phyloP scores from a whole-genome alignment of 2,888 invertebrate species.

The Nemotelus pantherinus region DNA sequence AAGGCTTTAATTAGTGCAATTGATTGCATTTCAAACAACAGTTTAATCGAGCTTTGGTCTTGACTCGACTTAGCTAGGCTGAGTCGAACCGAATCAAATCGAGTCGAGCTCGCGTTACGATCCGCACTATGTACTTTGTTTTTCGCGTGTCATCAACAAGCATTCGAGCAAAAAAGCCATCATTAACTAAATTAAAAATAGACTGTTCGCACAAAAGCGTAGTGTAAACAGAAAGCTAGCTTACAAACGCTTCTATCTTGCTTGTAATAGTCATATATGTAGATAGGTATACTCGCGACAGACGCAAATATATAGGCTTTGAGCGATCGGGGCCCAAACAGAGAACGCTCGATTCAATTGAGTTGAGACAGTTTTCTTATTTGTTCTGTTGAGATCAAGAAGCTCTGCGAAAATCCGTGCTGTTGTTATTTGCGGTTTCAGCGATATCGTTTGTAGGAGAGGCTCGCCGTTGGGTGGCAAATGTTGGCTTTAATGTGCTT shows the following conservation, averaged over 20 bases:
- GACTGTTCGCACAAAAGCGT: neutral
- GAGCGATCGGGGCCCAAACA: conserved; percentile 33
- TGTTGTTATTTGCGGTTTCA: neutral
- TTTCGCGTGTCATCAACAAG: conserved; percentile 23
- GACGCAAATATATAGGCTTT: neutral
- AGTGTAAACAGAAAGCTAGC: neutral
- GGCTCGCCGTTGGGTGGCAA: neutral
- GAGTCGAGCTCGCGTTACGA: neutral
- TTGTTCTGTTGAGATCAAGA: conserved; percentile 18
- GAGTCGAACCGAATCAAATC: neutral
- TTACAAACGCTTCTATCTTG: too few relatives aligned
- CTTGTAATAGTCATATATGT: neutral
- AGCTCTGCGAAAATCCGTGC: conserved; percentile 11
- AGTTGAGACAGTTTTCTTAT: conserved; percentile 36
- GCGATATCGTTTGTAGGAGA: neutral
- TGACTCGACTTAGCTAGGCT: conserved; percentile 15
- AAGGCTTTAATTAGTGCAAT: conserved; percentile 37
- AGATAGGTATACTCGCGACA: neutral
- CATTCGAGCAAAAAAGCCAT: conserved; percentile 7
- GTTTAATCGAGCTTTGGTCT: neutral
- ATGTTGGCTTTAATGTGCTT: neutral
- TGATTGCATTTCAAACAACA: conserved; percentile 28
- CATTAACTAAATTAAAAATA: conserved; percentile 27
- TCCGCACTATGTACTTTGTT: neutral
- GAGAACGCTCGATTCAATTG: conserved; percentile 20